Base-by-base conservation (phyloP, 2,113 vertebrate species). In the Syrrhaptes paradoxus region DNA sequence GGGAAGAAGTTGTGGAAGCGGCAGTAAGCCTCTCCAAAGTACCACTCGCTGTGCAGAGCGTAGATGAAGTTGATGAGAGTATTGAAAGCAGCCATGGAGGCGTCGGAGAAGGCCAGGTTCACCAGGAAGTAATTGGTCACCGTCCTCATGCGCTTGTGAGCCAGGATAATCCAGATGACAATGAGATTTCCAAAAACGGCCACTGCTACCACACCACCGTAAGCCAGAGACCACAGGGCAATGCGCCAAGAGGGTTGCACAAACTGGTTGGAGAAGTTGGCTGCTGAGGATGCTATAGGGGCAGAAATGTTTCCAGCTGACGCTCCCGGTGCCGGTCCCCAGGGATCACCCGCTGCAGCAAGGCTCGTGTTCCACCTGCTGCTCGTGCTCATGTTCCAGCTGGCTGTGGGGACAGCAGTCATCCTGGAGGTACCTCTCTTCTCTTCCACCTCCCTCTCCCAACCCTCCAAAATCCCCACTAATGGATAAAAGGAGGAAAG, bases 1-100 rank as follows among this genome's bases (percentile, higher is more conserved):
- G 99, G 99, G 95, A 99, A 99, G 98, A 99, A 99, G 98, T 99
- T 99, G 97, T 99, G 99, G 97, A 99, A 99, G 97, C 98, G 99
- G 93, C 99, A 99, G 95, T 99, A 99, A 67, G 98, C 98, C 80
- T 99, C 98, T 8, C 99, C 99, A 57, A 99, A 99, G 98, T 99
- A 99, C 99, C 99, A 99, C 59, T 99, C 99, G 1, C 98, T 98
- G 96, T 99, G 99, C 16, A 99, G 95, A 0, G 99, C 99, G 8
- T 99, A 99, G 87, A 99, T 98, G 97, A 99, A 99, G 96, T 99
- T 99, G 91, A 99, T 98, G 76, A 99, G 96, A 52, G 99, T 99
- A 93, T 99, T 99, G 94, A 99, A 99, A 34, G 99, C 99, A 43
- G 99, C 99, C 99, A 99, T 99, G 16, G 99, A 99, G 48, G 99